Evolutionary conservation across 2,113 vertebrate species (phyloP).

Genomic region (Chionomys nivalis): DNA sequence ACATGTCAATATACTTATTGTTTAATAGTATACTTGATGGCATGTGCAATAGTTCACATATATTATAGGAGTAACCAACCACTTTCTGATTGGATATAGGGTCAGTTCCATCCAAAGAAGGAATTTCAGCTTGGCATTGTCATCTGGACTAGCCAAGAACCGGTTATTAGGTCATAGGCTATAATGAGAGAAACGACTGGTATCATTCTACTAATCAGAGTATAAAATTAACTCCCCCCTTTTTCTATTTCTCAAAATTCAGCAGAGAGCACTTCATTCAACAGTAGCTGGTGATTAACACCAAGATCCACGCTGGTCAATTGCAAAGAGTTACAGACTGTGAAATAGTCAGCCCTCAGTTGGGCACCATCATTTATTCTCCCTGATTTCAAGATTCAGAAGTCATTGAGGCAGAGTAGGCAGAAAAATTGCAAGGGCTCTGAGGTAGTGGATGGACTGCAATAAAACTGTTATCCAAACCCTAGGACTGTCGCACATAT

Average conservation of each 20-base stretch:
- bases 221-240: neutral
- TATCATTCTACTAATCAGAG: neutral
- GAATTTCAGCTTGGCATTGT: neutral
- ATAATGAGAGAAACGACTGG: neutral
- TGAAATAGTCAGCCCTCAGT: neutral
- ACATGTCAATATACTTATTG: neutral
- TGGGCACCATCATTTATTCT: no score
- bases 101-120: neutral
- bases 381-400: neutral
- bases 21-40: neutral
- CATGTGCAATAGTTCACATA: neutral
- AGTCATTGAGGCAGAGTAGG: neutral
- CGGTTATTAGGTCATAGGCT: neutral
- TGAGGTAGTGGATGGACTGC: neutral
- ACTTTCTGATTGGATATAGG: neutral
- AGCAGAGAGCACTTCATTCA: neutral
- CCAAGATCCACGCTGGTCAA: neutral
- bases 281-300: neutral
- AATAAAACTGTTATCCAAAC: neutral
- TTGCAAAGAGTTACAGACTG: neutral
- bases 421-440: neutral
- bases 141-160: no score
- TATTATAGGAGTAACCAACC: no score
- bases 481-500: neutral
- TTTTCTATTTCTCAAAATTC: neutral